Base-by-base conservation (phyloP, 2,797 vertebrate species). In the Sebastes itinus region DNA sequence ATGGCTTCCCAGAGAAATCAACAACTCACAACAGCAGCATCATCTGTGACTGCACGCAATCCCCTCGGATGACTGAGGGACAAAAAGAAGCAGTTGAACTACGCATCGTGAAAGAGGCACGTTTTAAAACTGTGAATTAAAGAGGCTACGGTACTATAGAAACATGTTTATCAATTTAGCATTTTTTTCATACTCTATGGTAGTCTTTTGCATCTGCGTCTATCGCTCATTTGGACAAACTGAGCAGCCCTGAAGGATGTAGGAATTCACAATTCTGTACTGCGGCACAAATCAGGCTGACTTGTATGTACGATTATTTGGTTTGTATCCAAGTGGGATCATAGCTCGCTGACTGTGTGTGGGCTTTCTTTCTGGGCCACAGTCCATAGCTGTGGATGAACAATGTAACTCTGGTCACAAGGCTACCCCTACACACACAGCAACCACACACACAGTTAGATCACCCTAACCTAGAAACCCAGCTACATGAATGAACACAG, bases 1-100 rank as follows among this genome's bases (percentile, higher is more conserved):
- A 94, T 93, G 90, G 88, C 92, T 92, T 93, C 89, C 92, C 87
- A 84, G 82, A 93, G 88, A 94, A 92, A 92, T 88, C 84, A 88
- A 85, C 84, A 87, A 72, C 78, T 88, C 87, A 87, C 86, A 88
- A 78, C 84, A 83, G 85, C 77, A 82, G 69, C 77, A 72, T 88
- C 86, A 86, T 86, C 82, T 89, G 87, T 89, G 86, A 88, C 91
- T 83, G 75, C 52, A 60, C 12, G 27, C 82, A 86, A 77, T 88
- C 77, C 92, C 86, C 65, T 88, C 42, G 55, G 90, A 91, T 84
- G 73, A 87, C 77, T 83, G 73, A 80, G 73, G 66, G 55, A 89
- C 81, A 85, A 72, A 79, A 77, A 81, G 63, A 62, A 66, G 64
- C 77, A 76, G 70, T 55, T 77, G 54, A 82, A 77, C 69, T 70